A percentile compares a stretch with the other conserved stretches of the same genome.
Conservation (phyloP, 35 echinoderm and acorn worm species). For the Lytechinus pictus region DNA sequence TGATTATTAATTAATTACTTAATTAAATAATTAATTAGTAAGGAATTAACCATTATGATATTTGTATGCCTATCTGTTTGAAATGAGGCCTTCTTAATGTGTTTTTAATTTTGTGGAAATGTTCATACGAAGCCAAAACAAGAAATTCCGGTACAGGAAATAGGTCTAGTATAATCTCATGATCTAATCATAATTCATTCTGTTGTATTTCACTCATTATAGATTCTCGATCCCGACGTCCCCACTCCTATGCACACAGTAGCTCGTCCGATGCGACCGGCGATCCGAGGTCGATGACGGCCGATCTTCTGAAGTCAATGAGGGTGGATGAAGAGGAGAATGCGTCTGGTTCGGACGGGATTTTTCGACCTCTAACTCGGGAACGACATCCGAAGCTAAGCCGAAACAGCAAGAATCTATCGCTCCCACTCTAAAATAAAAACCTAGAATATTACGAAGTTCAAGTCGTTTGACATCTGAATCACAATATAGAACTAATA, state of each 20-base stretch:
- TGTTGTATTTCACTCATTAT: not conserved
- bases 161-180: not conserved
- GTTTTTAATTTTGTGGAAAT: not conserved
- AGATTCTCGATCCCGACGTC: slow-evolving; percentile 20
- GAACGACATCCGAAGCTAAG: slow-evolving; percentile 33
- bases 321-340: slow-evolving; percentile 42
- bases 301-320: not conserved
- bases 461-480: not conserved
- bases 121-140: not conserved
- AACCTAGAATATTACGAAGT: too few species aligned
- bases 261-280: not conserved
- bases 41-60: not conserved
- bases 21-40: not conserved
- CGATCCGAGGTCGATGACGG: not conserved
- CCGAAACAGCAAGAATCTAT: slow-evolving; percentile 49
- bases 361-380: not conserved
- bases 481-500: not conserved
- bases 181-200: not conserved
- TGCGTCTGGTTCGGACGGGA: not conserved
- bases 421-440: not conserved
- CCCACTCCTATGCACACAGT: not conserved
- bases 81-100: too few species aligned
- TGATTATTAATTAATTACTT: too few species aligned
- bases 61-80: too few species aligned
- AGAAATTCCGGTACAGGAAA: not conserved